Evolutionary conservation across 2,888 invertebrate species (phyloP), one percentile per base, ranked within the genome.

Genomic region (Coremacera marginata): DNA sequence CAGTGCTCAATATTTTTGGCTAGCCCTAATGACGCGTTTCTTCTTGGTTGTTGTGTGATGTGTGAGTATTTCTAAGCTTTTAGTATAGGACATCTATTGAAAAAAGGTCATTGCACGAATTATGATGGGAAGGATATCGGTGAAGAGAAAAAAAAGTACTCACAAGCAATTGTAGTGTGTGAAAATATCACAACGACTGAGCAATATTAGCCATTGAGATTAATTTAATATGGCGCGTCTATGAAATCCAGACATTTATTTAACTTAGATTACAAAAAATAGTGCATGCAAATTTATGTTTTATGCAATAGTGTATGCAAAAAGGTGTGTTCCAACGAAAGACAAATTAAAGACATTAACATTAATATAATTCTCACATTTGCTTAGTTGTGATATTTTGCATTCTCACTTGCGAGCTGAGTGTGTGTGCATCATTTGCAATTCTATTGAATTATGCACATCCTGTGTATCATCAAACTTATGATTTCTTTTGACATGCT

Each of bases 391-490:
- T 37, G 8, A 1, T 37, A 1, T 3, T 44, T 14, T 11, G 1
- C 44, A 44, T 11, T 44, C 11, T 44, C 1, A 14, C 7, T 27
- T 60, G 5, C 8, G 27, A 25, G 11, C 14, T 31, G 31, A 34
- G 11, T 49, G 11, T 49, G 8, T 8, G 19, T 19, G 31, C 8
- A 5, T 8, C 27, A 37, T 37, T 37, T 51, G 51, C n/a, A 80
- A 49, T 83, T 80, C 82, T 78, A 83, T 84, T 84, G 84, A 80
- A 84, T 80, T 83, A 84, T 76, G 84, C 84, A 83, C 85, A 85
- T 84, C 85, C 85, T 85, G 82, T 82, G 70, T 77, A 74, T 77
- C 78, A 80, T 73, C 62, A 49, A 68, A 62, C 19, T 74, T 63
- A 44, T 74, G 74, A 74, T 14, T 44, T 44, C 44, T 44, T 44